Evolutionary conservation across 1,140 invertebrate species (phyloP).

Genomic region (Tachypleus tridentatus): DNA sequence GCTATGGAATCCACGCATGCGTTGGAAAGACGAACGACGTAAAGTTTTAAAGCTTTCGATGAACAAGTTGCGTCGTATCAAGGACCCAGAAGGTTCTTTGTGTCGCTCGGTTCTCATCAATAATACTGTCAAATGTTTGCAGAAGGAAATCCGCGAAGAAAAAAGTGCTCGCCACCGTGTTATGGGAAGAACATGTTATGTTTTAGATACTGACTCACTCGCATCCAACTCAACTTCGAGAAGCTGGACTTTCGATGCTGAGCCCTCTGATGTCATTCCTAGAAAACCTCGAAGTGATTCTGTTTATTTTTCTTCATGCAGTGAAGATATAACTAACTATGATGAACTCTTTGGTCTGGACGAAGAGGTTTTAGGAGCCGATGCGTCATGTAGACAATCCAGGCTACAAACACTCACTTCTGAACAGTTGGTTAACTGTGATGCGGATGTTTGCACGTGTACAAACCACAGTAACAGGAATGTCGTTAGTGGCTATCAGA

Average conservation of each 20-base stretch:
- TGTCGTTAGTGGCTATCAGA: slow-evolving; percentile 3
- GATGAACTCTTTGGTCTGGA: slow-evolving; percentile 22
- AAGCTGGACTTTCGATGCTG: neutral
- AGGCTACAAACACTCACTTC: neutral
- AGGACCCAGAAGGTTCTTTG: slow-evolving; percentile 73
- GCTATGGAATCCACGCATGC: slow-evolving; percentile 16
- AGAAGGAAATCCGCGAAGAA: slow-evolving; percentile 30
- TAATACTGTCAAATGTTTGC: slow-evolving; percentile 73
- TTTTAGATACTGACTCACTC: neutral
- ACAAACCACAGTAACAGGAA: neutral
- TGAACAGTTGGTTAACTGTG: neutral
- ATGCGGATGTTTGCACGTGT: neutral
- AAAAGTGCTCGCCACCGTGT: neutral
- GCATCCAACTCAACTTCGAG: neutral
- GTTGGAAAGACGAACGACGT: slow-evolving; percentile 51
- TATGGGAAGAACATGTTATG: neutral
- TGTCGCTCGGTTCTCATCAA: slow-evolving; percentile 80
- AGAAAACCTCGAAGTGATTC: neutral
- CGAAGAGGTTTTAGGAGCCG: slow-evolving; percentile 17
- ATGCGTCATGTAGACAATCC: slow-evolving; percentile 11
- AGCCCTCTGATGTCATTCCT: neutral
- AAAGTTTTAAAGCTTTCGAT: slow-evolving; percentile 73
- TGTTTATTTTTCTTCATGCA: neutral
- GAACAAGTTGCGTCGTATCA: slow-evolving; percentile 71
- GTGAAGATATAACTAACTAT: slow-evolving; percentile 3